phyloP scores from a whole-genome alignment of 2,113 vertebrate species.

The Acrocephalus kingi region DNA sequence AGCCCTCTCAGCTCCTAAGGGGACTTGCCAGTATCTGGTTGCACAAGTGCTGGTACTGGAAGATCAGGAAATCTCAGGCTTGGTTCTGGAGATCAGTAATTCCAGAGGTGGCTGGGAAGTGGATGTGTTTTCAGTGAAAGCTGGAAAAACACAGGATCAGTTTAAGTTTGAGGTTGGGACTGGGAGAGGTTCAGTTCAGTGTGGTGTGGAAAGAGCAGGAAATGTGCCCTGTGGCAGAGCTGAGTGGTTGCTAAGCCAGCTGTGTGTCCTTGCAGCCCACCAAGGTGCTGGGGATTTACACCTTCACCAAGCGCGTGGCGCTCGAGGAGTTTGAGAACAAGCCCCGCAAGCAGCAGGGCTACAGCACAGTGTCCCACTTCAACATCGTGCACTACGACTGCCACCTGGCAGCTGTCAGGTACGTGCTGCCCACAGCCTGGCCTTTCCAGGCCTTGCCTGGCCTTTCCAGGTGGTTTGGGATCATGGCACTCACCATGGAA shows the following conservation, averaged over 20 bases:
- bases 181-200: not conserved
- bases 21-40: not conserved
- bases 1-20: not conserved
- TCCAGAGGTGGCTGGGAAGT: not conserved
- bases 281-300: constrained; percentile 97
- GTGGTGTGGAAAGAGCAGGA: not conserved
- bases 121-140: not conserved
- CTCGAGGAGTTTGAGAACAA: constrained; percentile 97
- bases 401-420: constrained; percentile 96
- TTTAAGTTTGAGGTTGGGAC: not conserved
- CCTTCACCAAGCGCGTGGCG: constrained; percentile 95
- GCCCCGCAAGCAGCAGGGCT: constrained; percentile 96
- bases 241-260: not conserved
- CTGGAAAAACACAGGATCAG: not conserved
- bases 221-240: not conserved
- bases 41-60: not conserved
- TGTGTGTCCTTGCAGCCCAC: constrained; percentile 81
- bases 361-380: constrained; percentile 99
- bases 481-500: accelerated
- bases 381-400: constrained; percentile 99
- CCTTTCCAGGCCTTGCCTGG: accelerated
- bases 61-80: not conserved
- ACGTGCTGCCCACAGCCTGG: not conserved
- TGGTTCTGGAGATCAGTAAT: not conserved
- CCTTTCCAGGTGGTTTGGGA: accelerated